Evolutionary conservation across 2,888 invertebrate genomes (phyloP).

Genomic region (Eilema sororculum): DNA sequence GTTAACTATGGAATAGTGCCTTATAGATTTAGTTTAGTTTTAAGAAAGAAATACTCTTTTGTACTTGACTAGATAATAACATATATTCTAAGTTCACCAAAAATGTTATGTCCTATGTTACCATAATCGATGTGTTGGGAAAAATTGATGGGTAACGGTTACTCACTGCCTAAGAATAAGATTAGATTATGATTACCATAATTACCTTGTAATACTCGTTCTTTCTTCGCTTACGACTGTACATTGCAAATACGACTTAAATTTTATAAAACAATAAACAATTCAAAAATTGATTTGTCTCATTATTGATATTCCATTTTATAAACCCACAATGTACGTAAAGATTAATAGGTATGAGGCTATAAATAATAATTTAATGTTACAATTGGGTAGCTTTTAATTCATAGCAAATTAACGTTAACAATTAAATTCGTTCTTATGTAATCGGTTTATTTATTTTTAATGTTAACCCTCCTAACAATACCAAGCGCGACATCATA

Average conservation of each 20-base stretch:
- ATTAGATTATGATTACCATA: constrained; percentile 69
- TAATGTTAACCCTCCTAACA: too few species aligned
- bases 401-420: neutral
- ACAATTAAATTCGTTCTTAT: neutral
- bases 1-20: constrained; percentile 86
- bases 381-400: neutral
- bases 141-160: constrained; percentile 64
- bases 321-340: neutral
- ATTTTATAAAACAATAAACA: constrained; percentile 76
- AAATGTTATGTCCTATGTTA: constrained; percentile 78
- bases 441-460: too few species aligned
- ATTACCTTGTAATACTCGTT: constrained; percentile 74
- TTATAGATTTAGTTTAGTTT: constrained; percentile 82
- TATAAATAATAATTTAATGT: neutral
- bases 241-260: constrained; percentile 84
- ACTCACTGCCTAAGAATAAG: constrained; percentile 78
- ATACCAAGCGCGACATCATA: neutral
- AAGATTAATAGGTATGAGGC: neutral
- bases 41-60: constrained; percentile 81
- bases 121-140: constrained; percentile 71
- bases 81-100: constrained; percentile 78
- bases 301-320: constrained; percentile 33
- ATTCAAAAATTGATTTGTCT: constrained; percentile 52
- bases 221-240: constrained; percentile 77
- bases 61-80: constrained; percentile 75